Base-by-base conservation (phyloP, 2,797 vertebrate species). In the Apogon talboti region DNA sequence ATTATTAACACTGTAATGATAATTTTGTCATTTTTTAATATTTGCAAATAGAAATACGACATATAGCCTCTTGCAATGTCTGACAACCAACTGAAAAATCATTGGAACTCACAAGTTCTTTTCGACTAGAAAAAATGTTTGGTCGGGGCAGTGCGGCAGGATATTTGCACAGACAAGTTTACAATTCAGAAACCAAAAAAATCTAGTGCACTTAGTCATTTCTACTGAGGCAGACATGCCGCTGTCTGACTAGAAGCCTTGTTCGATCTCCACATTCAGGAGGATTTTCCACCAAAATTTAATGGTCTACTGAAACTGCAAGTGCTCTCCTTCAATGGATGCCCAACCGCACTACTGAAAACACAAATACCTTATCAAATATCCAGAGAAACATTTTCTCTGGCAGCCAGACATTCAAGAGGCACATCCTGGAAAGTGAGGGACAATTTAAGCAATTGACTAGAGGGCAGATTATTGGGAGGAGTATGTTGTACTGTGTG, bases 301-400 rank as follows among this genome's bases (percentile, higher is more conserved):
- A 78, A 80, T 74, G 76, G 64, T 79, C 75, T 60, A 42, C 54
- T 70, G 69, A 69, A 57, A 74, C 52, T 71, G 48, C 61, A 71
- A 56, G 71, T 71, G 69, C 61, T 67, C 42, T 19, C 42, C 42
- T 66, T 77, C 43, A 70, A 67, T 45, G 55, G 55, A 82, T 59
- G 68, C 79, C 71, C 55, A 77, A 35, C 70, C 59, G 16, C 13
- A 49, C 49, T 57, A 51, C 62, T 71, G 64, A 61, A 73, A 75
- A 77, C 40, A 77, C 62, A 83, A 83, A 74, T 13, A 28, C 50
- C 35, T 30, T 48, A 62, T 86, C 42, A 72, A 60, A 83, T 64
- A 50, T 66, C 46, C 44, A 74, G 46, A 49, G 42, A 78, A 73
- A 64, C 47, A 74, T 76, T 84, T 83, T 78, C 19, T 59, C 56